Conservation (phyloP, 2,797 vertebrate species). For the Sebastes paucispinis region DNA sequence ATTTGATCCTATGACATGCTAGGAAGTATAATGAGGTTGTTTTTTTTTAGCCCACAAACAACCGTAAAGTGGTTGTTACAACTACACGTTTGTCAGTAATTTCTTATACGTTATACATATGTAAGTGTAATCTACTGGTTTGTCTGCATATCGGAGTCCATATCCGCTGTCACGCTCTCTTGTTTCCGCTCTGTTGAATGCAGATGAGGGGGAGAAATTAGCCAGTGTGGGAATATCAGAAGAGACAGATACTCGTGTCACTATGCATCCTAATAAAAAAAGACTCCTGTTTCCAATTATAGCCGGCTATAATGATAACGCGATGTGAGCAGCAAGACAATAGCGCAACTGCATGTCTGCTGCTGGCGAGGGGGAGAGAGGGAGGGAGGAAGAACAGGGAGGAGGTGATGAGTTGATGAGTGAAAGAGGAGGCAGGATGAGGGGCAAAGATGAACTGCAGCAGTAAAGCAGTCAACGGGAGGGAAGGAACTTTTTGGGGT, state of each 20-base stretch:
- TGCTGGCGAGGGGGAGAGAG: constrained; percentile 9
- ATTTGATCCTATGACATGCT: not conserved
- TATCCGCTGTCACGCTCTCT: constrained; percentile 46
- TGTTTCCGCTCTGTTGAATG: constrained; percentile 64
- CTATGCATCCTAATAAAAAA: constrained; percentile 78
- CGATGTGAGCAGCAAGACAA: constrained; percentile 74
- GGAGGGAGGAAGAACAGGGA: not conserved
- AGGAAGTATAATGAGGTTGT: not conserved
- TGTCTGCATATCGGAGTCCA: constrained; percentile 7
- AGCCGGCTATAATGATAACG: constrained; percentile 84
- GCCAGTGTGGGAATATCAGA: constrained; percentile 83
- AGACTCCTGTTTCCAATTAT: constrained; percentile 88
- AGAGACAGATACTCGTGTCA: constrained; percentile 88
- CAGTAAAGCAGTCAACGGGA: constrained; percentile 5
- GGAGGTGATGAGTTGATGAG: constrained; percentile 12
- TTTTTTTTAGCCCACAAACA: constrained; percentile 11
- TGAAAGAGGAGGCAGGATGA: constrained; percentile 7
- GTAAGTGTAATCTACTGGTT: not conserved
- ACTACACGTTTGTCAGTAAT: not conserved
- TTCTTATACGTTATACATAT: not conserved
- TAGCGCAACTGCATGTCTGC: constrained; percentile 53
- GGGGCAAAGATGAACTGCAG: constrained; percentile 15
- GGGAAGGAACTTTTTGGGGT: not conserved
- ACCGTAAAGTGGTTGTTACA: not conserved
- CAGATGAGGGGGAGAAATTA: constrained; percentile 76